Percentiles rank a stretch among this genome's conserved stretches.
Evolutionary conservation across 1,140 invertebrate species (phyloP).

Genomic region (Galendromus occidentalis): DNA sequence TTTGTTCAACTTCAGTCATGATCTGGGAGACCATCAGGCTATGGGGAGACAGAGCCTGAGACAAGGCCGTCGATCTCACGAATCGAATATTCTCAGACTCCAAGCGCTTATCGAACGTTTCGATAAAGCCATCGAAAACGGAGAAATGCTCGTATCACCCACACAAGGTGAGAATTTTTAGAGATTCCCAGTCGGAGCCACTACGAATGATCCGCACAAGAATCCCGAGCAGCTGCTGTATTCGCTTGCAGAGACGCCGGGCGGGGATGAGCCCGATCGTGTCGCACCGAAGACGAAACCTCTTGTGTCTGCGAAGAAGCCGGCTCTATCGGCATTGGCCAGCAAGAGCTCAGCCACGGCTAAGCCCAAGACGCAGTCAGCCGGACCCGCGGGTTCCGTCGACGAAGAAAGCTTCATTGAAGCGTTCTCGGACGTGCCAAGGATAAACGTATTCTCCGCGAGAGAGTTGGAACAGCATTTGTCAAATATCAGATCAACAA

Average conservation of each 20-base stretch:
- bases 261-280: neutral
- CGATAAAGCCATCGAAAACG: neutral
- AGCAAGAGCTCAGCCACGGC: neutral
- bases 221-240: too few species aligned
- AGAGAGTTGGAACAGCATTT: constrained; percentile 66
- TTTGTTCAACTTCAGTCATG: constrained; percentile 4
- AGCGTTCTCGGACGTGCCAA: constrained; percentile 61
- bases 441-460: constrained; percentile 55
- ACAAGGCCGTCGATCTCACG: too few species aligned
- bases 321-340: constrained; percentile 13
- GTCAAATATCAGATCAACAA: constrained; percentile 45
- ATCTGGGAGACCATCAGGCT: too few species aligned
- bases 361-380: neutral
- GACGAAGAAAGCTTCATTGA: constrained; percentile 68
- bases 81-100: neutral
- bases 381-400: constrained; percentile 47
- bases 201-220: too few species aligned
- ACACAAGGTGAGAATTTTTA: neutral
- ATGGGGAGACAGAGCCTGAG: too few species aligned
- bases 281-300: neutral
- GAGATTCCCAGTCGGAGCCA: too few species aligned
- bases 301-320: constrained; percentile 15
- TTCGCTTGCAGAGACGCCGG: too few species aligned
- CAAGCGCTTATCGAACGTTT: neutral
- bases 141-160: neutral